Evolutionary conservation across 2,113 vertebrate species (phyloP), one percentile per base, ranked within the genome.

Genomic region (Ranitomeya imitator): DNA sequence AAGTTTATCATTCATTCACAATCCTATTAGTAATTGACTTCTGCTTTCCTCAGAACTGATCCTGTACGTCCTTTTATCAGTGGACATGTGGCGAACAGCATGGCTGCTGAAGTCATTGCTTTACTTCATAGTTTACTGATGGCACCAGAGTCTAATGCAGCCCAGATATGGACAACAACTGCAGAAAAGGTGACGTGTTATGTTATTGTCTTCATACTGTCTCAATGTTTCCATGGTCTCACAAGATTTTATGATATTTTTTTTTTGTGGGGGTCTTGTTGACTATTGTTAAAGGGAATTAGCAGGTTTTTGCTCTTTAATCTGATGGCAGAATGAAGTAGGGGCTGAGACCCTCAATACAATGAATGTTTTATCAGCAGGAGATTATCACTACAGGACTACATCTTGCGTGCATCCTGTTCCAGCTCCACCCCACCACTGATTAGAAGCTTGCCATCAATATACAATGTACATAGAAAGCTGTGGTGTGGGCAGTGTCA

Each of bases 51-150:
- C 63, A 99, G 98, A 91, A 98, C 98, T 0, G 98, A 99, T 83
- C 98, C 98, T 0, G 96, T 99, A 45, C 94, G 98, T 71, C 98
- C 98, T 0, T 99, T 99, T 90, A 99, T 99, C 92, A 99, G 98
- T 0, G 98, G 98, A 26, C 98, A 99, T 0, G 98, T 99, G 54
- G 98, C 98, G 5, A 99, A 99, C 93, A 99, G 98, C 92, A 99
- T 99, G 98, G 98, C 98, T 4, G 97, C 98, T 1, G 98, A 99
- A 92, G 98, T 99, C 86, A 99, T 99, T 0, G 98, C 98, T 86
- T 91, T 99, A 92, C 95, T 99, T 0, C 98, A 99, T 61, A 98
- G 98, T 92, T 93, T 99, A 84, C 94, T 99, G 45, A 99, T 97
- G 90, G 98, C 98, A 0, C 98, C 98, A 0, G 98, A 99, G 90